Percentiles rank a stretch among this genome's conserved stretches.
These are phyloP conservation scores for Pteronotus mesoamericanus DNA, from an alignment of 2,797 vertebrate genomes.

Conservation along the genomic window DNA sequence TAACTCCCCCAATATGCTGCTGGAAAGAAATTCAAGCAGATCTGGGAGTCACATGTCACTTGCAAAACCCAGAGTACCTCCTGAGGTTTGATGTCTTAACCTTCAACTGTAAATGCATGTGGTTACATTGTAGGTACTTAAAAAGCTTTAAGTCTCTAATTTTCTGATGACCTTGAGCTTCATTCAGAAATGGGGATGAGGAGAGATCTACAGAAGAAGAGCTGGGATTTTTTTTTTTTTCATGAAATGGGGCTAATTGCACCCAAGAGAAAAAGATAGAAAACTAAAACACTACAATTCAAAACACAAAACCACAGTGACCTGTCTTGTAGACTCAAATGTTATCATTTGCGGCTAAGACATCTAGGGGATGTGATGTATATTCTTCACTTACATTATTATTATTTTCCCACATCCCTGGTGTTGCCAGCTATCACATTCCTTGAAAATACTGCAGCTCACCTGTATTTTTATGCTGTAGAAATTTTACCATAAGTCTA, in stretches of 20 bases:
- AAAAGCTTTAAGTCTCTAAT: constrained; percentile 71
- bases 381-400: constrained; percentile 62
- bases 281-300: constrained; percentile 59
- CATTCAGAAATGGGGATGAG: neutral
- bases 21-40: constrained; percentile 66
- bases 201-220: constrained; percentile 36
- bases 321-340: constrained; percentile 45
- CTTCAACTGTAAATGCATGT: constrained; percentile 47
- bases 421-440: constrained; percentile 37
- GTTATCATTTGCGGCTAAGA: constrained; percentile 57
- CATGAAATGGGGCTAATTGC: constrained; percentile 61
- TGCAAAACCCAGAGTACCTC: constrained; percentile 65
- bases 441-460: constrained; percentile 35
- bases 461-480: constrained; percentile 39
- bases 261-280: constrained; percentile 43
- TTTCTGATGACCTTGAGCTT: constrained; percentile 73
- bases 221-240: constrained; percentile 38
- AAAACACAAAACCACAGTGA: constrained; percentile 54
- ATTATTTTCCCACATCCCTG: constrained; percentile 56
- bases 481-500: constrained; percentile 36
- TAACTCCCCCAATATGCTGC: constrained; percentile 68
- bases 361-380: constrained; percentile 23
- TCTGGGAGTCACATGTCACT: constrained; percentile 62
- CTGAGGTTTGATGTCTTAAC: constrained; percentile 74
- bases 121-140: constrained; percentile 65